These are phyloP conservation scores for Drosophila cognata DNA, from an alignment of 2,888 invertebrate species.

Conservation along the genomic window DNA sequence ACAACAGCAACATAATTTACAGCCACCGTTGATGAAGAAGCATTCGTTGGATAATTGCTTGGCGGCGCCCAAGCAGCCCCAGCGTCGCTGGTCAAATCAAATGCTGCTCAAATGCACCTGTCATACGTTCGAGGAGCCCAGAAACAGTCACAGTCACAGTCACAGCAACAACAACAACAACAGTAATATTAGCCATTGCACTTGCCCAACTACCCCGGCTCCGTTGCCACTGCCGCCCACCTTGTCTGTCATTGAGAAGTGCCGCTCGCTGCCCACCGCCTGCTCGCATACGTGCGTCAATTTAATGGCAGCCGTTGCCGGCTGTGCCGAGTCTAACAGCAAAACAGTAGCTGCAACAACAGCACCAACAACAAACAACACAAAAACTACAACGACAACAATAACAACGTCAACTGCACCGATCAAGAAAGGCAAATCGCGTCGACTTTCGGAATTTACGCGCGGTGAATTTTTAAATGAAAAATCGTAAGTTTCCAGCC, in stretches of 20 bases:
- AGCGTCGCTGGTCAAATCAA: conserved; percentile 82
- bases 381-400: conserved; percentile 29
- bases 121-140: conserved; percentile 42
- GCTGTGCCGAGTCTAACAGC: conserved; percentile 56
- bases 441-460: conserved; percentile 85
- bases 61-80: conserved; percentile 39
- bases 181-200: conserved; percentile 37
- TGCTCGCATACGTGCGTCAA: conserved; percentile 61
- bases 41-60: conserved; percentile 78
- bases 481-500: conserved; percentile 85
- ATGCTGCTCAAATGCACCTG: conserved; percentile 75
- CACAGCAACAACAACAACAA: not conserved
- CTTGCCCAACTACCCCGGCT: conserved; percentile 33
- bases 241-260: conserved; percentile 67
- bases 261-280: conserved; percentile 63
- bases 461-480: conserved; percentile 86
- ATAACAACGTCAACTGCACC: conserved; percentile 35
- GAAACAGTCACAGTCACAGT: conserved; percentile 1
- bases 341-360: conserved; percentile 32
- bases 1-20: conserved; percentile 18
- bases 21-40: conserved; percentile 73
- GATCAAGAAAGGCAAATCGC: conserved; percentile 84
- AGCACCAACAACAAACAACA: conserved; percentile 26
- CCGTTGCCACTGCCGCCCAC: conserved; percentile 15
- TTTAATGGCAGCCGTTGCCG: conserved; percentile 48